Percentiles rank a stretch among this genome's conserved stretches.
Conservation (phyloP, 2,113 vertebrate species). For the Bubo blakistoni region DNA sequence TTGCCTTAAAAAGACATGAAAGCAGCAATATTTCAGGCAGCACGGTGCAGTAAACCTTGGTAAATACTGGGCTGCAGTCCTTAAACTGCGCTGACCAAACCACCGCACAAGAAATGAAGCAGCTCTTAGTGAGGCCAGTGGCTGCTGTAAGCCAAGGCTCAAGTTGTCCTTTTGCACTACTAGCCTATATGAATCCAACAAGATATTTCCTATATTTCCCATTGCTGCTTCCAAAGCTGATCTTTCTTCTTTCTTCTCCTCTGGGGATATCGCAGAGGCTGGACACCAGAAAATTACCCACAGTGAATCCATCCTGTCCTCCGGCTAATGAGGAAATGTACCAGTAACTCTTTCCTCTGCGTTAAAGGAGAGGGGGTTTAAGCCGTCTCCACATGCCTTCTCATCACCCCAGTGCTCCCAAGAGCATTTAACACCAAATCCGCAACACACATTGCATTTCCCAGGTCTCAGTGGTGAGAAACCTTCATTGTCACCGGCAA, state of each 20-base stretch:
- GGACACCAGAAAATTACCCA: background rate
- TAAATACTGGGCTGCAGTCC: background rate
- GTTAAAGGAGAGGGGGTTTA: slow-evolving; percentile 3
- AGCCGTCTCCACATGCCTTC: background rate
- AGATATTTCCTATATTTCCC: background rate
- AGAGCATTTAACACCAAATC: slow-evolving; percentile 34
- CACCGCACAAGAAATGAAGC: background rate
- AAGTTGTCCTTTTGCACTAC: background rate
- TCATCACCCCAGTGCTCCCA: background rate
- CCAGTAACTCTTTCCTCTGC: background rate
- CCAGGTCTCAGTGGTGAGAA: slow-evolving; percentile 8
- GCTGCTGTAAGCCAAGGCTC: background rate
- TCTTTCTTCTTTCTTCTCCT: background rate
- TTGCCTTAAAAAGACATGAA: background rate
- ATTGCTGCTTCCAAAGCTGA: background rate
- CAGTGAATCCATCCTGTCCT: background rate
- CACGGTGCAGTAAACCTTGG: background rate
- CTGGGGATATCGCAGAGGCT: background rate
- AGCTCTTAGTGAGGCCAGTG: background rate
- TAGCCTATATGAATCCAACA: background rate
- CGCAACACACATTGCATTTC: background rate
- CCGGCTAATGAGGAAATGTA: background rate
- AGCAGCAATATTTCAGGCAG: background rate
- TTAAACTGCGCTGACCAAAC: background rate
- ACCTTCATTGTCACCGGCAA: slow-evolving; percentile 34